Percentiles rank a stretch among this genome's conserved stretches.
Evolutionary conservation across 2,888 invertebrate species (phyloP).

Genomic region (Leptinotarsa tumamoca): DNA sequence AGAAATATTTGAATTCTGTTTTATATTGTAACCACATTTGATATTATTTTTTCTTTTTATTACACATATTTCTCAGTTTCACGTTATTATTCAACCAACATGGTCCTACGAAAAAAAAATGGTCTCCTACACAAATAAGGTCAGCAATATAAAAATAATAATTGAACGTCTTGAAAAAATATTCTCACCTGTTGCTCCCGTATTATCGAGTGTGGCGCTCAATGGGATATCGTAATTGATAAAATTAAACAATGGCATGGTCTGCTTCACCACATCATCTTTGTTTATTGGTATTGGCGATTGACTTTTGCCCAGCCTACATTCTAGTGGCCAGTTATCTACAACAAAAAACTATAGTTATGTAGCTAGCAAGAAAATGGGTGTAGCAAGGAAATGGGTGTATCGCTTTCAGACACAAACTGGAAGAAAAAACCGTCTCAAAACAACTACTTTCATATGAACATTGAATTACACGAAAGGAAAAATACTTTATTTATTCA

Average conservation of each 20-base stretch:
- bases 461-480: too few species aligned
- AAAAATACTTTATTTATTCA: too few species aligned
- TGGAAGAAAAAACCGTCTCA: too few species aligned
- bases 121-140: too few species aligned
- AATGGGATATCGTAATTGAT: slow-evolving; percentile 19
- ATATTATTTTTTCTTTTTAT: too few species aligned
- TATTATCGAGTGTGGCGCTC: slow-evolving; percentile 2
- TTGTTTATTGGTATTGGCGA: slow-evolving; percentile 31
- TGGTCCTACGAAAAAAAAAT: too few species aligned
- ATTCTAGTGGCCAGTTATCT: slow-evolving; percentile 33
- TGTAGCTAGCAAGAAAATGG: neutral
- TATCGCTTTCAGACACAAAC: neutral
- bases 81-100: too few species aligned
- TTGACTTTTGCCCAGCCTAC: slow-evolving; percentile 30
- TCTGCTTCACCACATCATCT: neutral
- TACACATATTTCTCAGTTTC: too few species aligned
- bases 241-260: neutral
- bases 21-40: too few species aligned
- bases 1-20: too few species aligned
- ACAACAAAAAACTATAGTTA: neutral
- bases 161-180: neutral
- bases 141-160: too few species aligned
- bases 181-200: slow-evolving; percentile 20
- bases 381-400: neutral
- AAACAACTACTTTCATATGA: too few species aligned